These are phyloP conservation scores for Diplogasteroides magnus DNA, from an alignment of 1,140 invertebrate genomes.

Conservation along the genomic window DNA sequence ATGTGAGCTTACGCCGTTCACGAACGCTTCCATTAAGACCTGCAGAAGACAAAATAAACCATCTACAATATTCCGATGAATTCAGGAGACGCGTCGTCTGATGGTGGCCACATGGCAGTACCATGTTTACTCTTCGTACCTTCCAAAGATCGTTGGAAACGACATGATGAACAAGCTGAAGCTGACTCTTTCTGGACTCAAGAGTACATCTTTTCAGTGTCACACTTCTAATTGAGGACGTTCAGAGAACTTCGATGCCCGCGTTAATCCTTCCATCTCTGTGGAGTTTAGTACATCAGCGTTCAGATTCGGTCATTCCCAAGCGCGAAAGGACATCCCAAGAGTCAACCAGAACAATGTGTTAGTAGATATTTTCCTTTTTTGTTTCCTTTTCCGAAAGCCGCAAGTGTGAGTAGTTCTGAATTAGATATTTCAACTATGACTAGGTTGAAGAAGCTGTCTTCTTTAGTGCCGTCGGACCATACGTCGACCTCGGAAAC, in stretches of 20 bases:
- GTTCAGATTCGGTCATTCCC: conserved; percentile 28
- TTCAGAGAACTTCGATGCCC: background rate
- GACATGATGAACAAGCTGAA: conserved; percentile 13
- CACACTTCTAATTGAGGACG: background rate
- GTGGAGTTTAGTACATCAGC: conserved; percentile 26
- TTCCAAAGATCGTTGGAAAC: conserved; percentile 19
- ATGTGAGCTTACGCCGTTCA: background rate
- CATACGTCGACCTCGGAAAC: conserved; percentile 14
- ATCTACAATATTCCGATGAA: background rate
- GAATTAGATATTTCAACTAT: background rate
- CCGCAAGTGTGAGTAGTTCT: background rate
- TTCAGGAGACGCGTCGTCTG: background rate
- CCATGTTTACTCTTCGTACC: conserved; percentile 23
- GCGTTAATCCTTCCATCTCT: conserved; percentile 15
- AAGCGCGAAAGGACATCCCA: conserved; percentile 18
- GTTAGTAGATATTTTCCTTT: no score
- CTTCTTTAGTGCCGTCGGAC: background rate
- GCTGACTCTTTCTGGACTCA: conserved; percentile 2
- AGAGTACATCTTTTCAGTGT: background rate
- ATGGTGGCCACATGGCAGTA: conserved; percentile 20
- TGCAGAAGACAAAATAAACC: background rate
- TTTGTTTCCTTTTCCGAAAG: background rate
- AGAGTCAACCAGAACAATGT: conserved; percentile 12
- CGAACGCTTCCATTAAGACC: no score
- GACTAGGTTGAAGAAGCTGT: background rate